phyloP scores from a whole-genome alignment of 2,797 vertebrate species.

The Phyllotis vaccarum region DNA sequence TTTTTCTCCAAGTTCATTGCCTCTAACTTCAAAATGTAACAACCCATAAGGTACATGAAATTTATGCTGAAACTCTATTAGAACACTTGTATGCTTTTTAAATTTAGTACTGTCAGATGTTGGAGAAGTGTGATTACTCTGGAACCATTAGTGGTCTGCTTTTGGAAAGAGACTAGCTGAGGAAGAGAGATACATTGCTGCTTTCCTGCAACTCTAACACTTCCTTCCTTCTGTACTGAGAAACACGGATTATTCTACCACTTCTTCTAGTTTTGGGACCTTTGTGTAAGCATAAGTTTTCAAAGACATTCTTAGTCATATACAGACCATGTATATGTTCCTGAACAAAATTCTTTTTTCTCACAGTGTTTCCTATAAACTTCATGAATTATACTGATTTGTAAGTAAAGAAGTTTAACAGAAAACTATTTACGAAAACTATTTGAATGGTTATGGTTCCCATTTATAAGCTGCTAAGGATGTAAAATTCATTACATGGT shows the following conservation, averaged over 20 bases:
- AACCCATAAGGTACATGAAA: constrained; percentile 68
- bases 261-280: background rate
- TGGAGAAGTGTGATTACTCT: constrained; percentile 23
- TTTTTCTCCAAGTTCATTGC: constrained; percentile 72
- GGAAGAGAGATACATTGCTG: background rate
- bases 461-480: background rate
- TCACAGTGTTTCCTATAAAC: background rate
- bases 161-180: background rate
- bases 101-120: constrained; percentile 54
- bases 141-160: background rate
- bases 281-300: background rate
- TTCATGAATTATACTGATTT: background rate
- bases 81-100: constrained; percentile 37
- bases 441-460: background rate
- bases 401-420: background rate
- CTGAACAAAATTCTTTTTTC: background rate
- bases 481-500: background rate
- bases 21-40: constrained; percentile 51
- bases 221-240: background rate
- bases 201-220: too few relatives aligned
- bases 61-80: constrained; percentile 44
- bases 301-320: background rate
- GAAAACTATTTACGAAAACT: background rate
- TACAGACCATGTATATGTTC: background rate
- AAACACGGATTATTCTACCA: background rate